Percentiles rank a stretch among this genome's conserved stretches.
Conservation (phyloP, 2,113 vertebrate genomes). For the Cyphomyrus discorhynchus region DNA sequence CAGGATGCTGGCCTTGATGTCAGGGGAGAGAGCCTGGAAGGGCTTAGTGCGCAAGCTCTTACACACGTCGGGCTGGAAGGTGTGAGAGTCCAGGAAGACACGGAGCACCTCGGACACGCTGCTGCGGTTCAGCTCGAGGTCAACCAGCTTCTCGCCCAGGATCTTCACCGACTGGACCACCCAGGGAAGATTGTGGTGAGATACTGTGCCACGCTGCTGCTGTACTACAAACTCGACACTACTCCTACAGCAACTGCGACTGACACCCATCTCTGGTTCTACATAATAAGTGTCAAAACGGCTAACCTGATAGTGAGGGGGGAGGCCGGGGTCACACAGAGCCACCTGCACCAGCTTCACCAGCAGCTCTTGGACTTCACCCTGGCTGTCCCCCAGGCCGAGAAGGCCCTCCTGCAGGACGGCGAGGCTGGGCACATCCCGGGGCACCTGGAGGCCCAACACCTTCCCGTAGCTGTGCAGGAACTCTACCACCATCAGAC, state of each 20-base stretch:
- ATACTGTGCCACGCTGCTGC: not conserved
- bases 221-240: not conserved
- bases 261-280: not conserved
- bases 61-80: slow-evolving; percentile 72
- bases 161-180: slow-evolving; percentile 83
- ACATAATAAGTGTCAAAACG: not conserved
- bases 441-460: slow-evolving; percentile 74
- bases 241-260: not conserved
- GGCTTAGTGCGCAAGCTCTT: slow-evolving; percentile 77
- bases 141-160: slow-evolving; percentile 84
- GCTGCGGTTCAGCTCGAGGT: slow-evolving; percentile 76
- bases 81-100: slow-evolving; percentile 79
- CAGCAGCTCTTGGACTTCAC: slow-evolving; percentile 77
- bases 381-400: slow-evolving; percentile 70
- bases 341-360: slow-evolving; percentile 74
- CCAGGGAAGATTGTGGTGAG: not conserved
- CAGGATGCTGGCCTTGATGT: slow-evolving; percentile 77
- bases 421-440: slow-evolving; percentile 79
- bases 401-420: slow-evolving; percentile 86
- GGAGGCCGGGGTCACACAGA: slow-evolving; percentile 80
- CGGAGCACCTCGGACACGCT: slow-evolving; percentile 86
- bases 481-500: slow-evolving; percentile 82
- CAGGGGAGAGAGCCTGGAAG: slow-evolving; percentile 80
- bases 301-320: slow-evolving; percentile 77
- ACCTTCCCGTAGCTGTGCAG: slow-evolving; percentile 85